Conservation (phyloP, 2,113 vertebrate genomes). For the Vidua chalybeata region DNA sequence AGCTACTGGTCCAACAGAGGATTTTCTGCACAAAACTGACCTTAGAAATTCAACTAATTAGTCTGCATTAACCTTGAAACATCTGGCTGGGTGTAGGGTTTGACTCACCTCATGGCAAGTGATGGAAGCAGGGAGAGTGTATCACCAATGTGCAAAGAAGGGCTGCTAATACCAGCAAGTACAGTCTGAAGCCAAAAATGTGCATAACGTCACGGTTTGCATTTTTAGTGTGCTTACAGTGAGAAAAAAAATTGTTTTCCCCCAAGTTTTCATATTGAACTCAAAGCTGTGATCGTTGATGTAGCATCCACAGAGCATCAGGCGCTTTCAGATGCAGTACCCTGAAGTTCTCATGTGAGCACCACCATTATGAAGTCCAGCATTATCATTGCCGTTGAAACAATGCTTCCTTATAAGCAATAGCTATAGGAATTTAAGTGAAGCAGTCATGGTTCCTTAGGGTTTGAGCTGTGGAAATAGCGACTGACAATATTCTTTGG, state of each 20-base stretch:
- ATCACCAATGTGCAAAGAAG: neutral
- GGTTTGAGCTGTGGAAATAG: neutral
- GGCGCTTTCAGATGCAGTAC: neutral
- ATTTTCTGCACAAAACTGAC: neutral
- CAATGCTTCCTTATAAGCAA: neutral
- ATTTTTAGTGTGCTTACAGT: neutral
- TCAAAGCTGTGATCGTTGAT: neutral
- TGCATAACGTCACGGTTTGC: neutral
- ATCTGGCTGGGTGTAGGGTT: neutral
- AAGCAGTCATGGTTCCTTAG: neutral
- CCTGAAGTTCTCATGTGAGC: neutral
- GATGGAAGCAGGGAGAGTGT: neutral
- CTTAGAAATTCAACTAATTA: neutral
- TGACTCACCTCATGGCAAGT: neutral
- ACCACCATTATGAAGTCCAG: neutral
- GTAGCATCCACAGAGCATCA: neutral
- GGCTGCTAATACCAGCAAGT: neutral
- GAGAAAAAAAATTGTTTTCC: neutral
- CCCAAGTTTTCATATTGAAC: neutral
- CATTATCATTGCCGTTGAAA: neutral
- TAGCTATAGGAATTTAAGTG: neutral
- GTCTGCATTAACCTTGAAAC: neutral
- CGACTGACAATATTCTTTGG: neutral
- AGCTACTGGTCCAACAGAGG: neutral
- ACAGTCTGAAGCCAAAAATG: neutral